These are phyloP conservation scores for Malurus melanocephalus DNA, from an alignment of 2,113 vertebrate genomes.

Conservation along the genomic window DNA sequence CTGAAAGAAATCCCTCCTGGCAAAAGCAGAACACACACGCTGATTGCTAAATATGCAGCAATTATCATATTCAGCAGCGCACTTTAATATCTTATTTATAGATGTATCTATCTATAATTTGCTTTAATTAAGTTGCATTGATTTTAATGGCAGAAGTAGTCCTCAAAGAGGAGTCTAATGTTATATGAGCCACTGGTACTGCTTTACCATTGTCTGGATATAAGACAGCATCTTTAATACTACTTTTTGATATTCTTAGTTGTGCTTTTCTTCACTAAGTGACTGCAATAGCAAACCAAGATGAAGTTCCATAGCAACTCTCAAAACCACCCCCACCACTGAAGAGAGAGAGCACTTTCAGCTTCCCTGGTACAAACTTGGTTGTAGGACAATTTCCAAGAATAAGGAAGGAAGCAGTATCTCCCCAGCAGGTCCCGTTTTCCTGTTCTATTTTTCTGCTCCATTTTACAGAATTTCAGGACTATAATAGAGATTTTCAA, in stretches of 20 bases:
- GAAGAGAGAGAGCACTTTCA: not conserved
- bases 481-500: not conserved
- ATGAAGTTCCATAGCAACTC: not conserved
- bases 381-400: not conserved
- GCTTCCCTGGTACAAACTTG: not conserved
- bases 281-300: not conserved
- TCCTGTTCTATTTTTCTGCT: not conserved
- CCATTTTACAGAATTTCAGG: not conserved
- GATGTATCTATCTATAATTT: conserved; percentile 88
- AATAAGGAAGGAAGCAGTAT: not conserved
- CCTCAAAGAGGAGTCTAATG: conserved; percentile 64
- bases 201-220: conserved; percentile 38
- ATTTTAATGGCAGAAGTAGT: conserved; percentile 81
- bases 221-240: conserved; percentile 16
- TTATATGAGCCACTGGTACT: conserved; percentile 36
- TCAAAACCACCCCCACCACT: not conserved
- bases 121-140: conserved; percentile 88
- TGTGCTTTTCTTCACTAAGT: not conserved
- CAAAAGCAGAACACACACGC: conserved; percentile 81
- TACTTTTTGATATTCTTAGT: not conserved
- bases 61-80: conserved; percentile 82
- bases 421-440: not conserved
- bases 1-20: conserved; percentile 83
- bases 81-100: conserved; percentile 90
- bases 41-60: conserved; percentile 85